phyloP scores from a whole-genome alignment of 2,888 invertebrate genomes.

The Lapara coniferarum region DNA sequence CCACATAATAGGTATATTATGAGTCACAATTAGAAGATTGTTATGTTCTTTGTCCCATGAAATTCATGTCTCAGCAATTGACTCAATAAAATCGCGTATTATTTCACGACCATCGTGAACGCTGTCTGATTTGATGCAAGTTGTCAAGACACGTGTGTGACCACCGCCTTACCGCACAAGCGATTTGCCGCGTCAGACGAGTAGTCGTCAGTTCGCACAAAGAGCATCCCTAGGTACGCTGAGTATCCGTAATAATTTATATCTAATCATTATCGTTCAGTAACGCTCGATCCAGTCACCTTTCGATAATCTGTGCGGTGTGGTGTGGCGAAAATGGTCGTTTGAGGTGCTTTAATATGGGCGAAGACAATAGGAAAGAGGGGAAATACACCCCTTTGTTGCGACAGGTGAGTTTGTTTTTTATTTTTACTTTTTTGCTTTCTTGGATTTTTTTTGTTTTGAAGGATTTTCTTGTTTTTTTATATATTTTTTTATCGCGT shows the following conservation, averaged over 20 bases:
- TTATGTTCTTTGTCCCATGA: no score
- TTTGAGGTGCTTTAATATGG: conserved; percentile 34
- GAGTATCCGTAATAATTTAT: background rate
- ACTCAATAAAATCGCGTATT: background rate
- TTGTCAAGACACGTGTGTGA: background rate
- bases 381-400: conserved; percentile 29
- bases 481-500: background rate
- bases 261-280: conserved; percentile 21
- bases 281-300: background rate
- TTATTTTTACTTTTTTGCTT: background rate
- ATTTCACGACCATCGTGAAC: background rate
- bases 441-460: no score
- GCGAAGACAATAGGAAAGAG: conserved; percentile 28
- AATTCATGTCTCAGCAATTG: background rate
- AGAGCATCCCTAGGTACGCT: conserved; percentile 5
- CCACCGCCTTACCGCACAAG: conserved; percentile 9
- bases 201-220: conserved; percentile 2
- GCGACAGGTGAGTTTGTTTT: conserved; percentile 15
- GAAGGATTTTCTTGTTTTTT: no score
- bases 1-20: no score
- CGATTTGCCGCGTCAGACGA: background rate
- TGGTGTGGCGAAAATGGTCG: conserved; percentile 15
- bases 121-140: background rate
- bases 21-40: no score
- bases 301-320: conserved; percentile 15